These are phyloP conservation scores for Oncorhynchus mykiss DNA, from an alignment of 2,113 vertebrate species.

Conservation along the genomic window DNA sequence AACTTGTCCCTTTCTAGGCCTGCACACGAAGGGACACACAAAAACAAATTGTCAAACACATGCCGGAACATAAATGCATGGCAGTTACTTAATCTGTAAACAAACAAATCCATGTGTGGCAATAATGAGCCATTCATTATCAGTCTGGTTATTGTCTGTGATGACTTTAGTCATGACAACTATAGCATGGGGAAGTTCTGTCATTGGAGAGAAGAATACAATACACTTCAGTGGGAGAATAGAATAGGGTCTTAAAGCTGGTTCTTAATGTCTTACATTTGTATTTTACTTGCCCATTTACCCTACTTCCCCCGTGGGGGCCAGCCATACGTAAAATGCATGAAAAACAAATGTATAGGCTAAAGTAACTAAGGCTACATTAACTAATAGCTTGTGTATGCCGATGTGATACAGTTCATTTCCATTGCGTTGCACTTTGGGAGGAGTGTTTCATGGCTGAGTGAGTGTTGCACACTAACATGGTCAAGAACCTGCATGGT, in stretches of 20 bases:
- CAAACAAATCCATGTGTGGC: background rate
- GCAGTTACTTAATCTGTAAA: background rate
- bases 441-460: background rate
- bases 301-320: too few species aligned
- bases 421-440: background rate
- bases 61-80: background rate
- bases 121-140: conserved; percentile 20
- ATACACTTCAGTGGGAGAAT: conserved; percentile 5
- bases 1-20: conserved; percentile 98
- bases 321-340: background rate
- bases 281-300: too few species aligned
- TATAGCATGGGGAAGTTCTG: conserved; percentile 41
- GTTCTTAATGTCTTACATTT: background rate
- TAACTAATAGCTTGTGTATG: background rate
- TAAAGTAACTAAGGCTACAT: too few species aligned
- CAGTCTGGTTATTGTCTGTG: background rate
- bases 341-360: background rate
- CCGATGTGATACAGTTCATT: background rate
- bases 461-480: conserved; percentile 37
- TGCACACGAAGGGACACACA: conserved; percentile 44
- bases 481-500: conserved; percentile 54
- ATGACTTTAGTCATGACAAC: conserved; percentile 20
- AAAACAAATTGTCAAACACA: background rate
- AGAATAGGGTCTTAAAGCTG: background rate
- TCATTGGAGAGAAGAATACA: conserved; percentile 15